Evolutionary conservation across 1,140 invertebrate species (phyloP).

Genomic region (Drosophila nasuta): DNA sequence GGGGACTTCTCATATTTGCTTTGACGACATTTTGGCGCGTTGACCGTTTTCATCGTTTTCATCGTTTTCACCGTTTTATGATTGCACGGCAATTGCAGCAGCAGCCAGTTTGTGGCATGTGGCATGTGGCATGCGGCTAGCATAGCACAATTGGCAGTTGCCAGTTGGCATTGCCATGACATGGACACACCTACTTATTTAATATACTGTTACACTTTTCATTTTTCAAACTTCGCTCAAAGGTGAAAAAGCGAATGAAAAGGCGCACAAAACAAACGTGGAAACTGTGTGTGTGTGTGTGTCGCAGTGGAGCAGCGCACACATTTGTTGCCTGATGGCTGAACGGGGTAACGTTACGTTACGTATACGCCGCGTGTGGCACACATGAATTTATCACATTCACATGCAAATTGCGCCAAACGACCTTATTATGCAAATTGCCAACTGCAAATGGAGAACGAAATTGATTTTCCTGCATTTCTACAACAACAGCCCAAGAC

Average conservation of each 20-base stretch:
- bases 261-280: conserved; percentile 57
- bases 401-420: conserved; percentile 85
- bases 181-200: conserved; percentile 75
- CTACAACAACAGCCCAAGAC: conserved; percentile 52
- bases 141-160: conserved; percentile 37
- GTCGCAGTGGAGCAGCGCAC: conserved; percentile 20
- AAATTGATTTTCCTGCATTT: conserved; percentile 85
- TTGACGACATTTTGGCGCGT: conserved; percentile 62
- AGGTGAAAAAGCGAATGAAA: conserved; percentile 72
- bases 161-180: conserved; percentile 48
- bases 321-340: conserved; percentile 42
- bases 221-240: conserved; percentile 68
- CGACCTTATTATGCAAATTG: conserved; percentile 85
- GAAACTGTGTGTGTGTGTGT: background rate
- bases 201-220: conserved; percentile 78
- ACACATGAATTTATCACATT: conserved; percentile 84
- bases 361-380: conserved; percentile 52
- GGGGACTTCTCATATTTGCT: conserved; percentile 50
- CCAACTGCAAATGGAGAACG: conserved; percentile 85
- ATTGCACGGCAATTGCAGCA: conserved; percentile 50
- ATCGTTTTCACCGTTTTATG: conserved; percentile 56
- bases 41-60: conserved; percentile 51
- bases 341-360: conserved; percentile 51
- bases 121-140: conserved; percentile 14
- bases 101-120: conserved; percentile 19